These are phyloP conservation scores for Buphagus erythrorhynchus DNA, from an alignment of 2,797 vertebrate genomes.

Conservation along the genomic window DNA sequence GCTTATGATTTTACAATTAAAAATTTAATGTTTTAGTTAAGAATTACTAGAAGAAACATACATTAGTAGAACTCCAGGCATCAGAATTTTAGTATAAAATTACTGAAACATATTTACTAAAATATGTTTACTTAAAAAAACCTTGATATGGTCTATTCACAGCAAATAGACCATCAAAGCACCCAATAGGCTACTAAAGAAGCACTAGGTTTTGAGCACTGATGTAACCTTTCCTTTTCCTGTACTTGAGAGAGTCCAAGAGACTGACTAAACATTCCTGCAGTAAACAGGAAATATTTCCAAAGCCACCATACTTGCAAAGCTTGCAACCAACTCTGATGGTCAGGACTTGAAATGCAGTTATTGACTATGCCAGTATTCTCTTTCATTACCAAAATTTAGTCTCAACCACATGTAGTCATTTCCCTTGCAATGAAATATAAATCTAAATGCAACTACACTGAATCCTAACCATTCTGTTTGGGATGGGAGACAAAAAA, in stretches of 20 bases:
- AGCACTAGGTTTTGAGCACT: background rate
- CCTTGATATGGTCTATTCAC: accelerated
- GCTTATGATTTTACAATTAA: background rate
- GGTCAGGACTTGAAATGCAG: accelerated
- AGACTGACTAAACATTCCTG: background rate
- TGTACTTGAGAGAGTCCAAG: background rate
- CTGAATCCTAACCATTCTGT: background rate
- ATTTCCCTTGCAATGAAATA: background rate
- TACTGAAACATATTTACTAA: background rate
- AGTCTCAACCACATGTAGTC: background rate
- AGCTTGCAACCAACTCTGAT: background rate
- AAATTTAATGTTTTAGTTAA: background rate
- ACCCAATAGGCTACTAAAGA: background rate
- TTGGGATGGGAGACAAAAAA: background rate
- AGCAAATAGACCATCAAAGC: background rate
- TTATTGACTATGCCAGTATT: background rate
- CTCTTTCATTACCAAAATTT: background rate
- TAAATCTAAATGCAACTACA: background rate
- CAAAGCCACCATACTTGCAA: background rate
- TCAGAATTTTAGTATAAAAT: background rate
- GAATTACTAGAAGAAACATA: background rate
- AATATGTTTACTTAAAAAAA: background rate
- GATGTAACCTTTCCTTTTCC: background rate
- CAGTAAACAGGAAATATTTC: background rate
- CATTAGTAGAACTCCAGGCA: background rate